A percentile compares a stretch with the other conserved stretches of the same genome.
phyloP scores from a whole-genome alignment of 2,113 vertebrate genomes.

The Manacus vitellinus region DNA sequence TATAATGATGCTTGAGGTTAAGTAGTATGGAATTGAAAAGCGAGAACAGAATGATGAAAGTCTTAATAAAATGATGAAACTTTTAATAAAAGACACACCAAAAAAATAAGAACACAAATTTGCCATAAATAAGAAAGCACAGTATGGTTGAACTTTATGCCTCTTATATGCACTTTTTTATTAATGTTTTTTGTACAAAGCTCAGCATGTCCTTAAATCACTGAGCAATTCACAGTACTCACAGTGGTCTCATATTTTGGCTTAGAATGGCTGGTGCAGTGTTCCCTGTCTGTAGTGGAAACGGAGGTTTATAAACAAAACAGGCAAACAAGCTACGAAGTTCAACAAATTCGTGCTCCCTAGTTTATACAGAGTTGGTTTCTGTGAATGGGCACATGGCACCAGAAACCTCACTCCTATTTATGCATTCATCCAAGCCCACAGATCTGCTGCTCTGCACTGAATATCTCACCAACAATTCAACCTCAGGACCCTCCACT shows the following conservation, averaged over 20 bases:
- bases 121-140: slow-evolving; percentile 52
- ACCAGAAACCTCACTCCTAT: neutral
- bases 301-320: neutral
- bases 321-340: neutral
- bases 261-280: neutral
- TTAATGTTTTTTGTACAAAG: slow-evolving; percentile 56
- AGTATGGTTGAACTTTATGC: slow-evolving; percentile 58
- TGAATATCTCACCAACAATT: neutral
- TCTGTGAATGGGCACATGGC: neutral
- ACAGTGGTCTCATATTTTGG: neutral
- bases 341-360: neutral
- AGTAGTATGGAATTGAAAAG: slow-evolving; percentile 32
- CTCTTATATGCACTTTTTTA: slow-evolving; percentile 56
- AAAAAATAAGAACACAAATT: slow-evolving; percentile 52
- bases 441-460: neutral
- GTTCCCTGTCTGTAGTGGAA: neutral
- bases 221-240: slow-evolving; percentile 19
- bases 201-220: slow-evolving; percentile 32
- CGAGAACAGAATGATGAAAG: slow-evolving; percentile 30
- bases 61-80: slow-evolving; percentile 48
- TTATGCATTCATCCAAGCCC: neutral
- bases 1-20: neutral
- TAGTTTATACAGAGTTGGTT: neutral
- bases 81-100: slow-evolving; percentile 49
- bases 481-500: neutral